Conservation (phyloP, 2,888 invertebrate species). For the Cosmia trapezina region DNA sequence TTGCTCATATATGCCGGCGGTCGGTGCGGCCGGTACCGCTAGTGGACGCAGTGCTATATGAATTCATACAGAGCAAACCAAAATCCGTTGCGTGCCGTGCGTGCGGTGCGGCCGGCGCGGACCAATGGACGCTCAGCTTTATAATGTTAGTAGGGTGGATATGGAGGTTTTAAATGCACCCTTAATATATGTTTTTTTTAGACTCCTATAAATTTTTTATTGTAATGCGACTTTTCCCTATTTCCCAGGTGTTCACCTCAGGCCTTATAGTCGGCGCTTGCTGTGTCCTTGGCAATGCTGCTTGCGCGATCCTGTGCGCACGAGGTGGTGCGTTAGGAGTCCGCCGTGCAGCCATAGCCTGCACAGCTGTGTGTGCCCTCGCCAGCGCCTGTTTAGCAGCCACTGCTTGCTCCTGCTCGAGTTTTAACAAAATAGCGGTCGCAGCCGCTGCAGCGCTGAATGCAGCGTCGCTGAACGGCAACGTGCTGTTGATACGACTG, state of each 20-base stretch:
- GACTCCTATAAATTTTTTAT: no score
- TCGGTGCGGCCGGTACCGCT: no score
- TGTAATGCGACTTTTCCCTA: neutral
- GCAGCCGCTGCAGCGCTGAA: conserved; percentile 85
- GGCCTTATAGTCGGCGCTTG: conserved; percentile 85
- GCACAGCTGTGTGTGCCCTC: conserved; percentile 81
- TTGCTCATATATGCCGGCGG: no score
- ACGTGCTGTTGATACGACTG: conserved; percentile 83
- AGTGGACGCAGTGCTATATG: no score
- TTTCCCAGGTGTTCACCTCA: conserved; percentile 83
- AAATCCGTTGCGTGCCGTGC: no score
- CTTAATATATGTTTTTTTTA: no score
- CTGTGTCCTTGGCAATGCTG: conserved; percentile 84
- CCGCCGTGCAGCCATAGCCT: conserved; percentile 80
- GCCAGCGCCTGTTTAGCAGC: conserved; percentile 83
- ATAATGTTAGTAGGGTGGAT: no score
- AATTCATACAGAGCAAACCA: no score
- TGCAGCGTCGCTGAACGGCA: conserved; percentile 86
- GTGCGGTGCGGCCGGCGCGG: no score
- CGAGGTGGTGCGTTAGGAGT: conserved; percentile 83
- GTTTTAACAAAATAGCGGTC: conserved; percentile 78
- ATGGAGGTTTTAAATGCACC: no score
- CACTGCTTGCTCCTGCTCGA: conserved; percentile 81
- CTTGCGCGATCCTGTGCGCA: conserved; percentile 80
- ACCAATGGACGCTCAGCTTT: no score